Evolutionary conservation across 2,113 vertebrate species (phyloP), one percentile per base, ranked within the genome.

Genomic region (Brienomyrus brachyistius): DNA sequence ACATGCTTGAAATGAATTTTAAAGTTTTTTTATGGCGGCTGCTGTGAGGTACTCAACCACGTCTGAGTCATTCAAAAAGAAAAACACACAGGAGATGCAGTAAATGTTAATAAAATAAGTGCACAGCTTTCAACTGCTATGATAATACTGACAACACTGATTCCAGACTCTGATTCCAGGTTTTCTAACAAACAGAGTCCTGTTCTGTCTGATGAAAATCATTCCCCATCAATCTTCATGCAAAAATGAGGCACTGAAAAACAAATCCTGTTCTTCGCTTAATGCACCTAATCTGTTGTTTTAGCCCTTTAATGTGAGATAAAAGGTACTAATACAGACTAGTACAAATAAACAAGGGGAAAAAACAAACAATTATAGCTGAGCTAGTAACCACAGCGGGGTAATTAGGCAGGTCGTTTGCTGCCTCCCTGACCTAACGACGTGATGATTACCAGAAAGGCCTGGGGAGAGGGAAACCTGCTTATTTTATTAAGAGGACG

Each of bases 321-420:
- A 10, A 89, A 92, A 89, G 92, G 92, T 90, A 91, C 91, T 88
- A 94, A 93, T 92, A 93, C 91, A 92, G 89, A 90, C 88, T 66
- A 59, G 82, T 92, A 91, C 51, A 92, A 92, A 93, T 93, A 92
- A 95, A 94, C 92, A 91, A 91, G 40, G 70, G 92, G 31, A 31
- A 45, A 84, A 84, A 84, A 48, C 82, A 84, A 84, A 74, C 88
- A 86, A 86, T 86, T 86, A 52, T 52, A 52, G 47, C 89, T 93
- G 93, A 95, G 94, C 95, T 93, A 89, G 94, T 95, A 92, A 94
- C 94, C 95, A 95, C 94, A 95, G 95, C 94, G 94, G 95, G 93
- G 93, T 96, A 96, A 96, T 96, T 96, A 96, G 94, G 93, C 94
- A 94, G 95, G 95, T 95, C 94, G 94, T 95, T 95, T 95, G 93